A percentile compares a stretch with the other conserved stretches of the same genome.
Evolutionary conservation across 2,888 invertebrate species (phyloP).

Genomic region (Synergus itoensis): DNA sequence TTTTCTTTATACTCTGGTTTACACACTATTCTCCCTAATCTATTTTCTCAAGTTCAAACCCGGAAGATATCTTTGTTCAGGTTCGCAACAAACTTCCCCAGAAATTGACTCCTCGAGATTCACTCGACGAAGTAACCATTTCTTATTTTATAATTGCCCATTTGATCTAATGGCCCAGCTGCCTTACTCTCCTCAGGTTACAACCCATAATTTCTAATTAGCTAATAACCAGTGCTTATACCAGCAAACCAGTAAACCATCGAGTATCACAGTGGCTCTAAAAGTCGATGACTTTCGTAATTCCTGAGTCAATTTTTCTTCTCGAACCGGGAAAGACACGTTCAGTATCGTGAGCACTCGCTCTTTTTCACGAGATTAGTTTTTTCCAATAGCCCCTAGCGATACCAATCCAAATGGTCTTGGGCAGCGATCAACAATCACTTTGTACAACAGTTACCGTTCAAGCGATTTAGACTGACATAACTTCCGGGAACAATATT

Average conservation of each 20-base stretch:
- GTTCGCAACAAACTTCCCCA: background rate
- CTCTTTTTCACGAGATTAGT: constrained; percentile 18
- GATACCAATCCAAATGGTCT: constrained; percentile 33
- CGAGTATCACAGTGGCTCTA: constrained; percentile 32
- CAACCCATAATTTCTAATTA: constrained; percentile 58
- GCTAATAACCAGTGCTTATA: constrained; percentile 53
- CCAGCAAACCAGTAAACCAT: constrained; percentile 48
- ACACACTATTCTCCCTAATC: background rate
- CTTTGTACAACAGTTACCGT: constrained; percentile 32
- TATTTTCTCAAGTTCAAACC: constrained; percentile 2
- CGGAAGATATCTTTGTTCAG: constrained; percentile 5
- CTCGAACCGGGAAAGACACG: constrained; percentile 22
- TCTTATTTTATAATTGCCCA: constrained; percentile 32
- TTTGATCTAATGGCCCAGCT: constrained; percentile 38
- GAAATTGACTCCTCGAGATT: constrained; percentile 31
- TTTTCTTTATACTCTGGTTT: background rate
- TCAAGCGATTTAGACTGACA: background rate
- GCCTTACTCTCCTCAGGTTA: constrained; percentile 30
- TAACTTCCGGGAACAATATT: constrained; percentile 20
- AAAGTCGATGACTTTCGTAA: constrained; percentile 27
- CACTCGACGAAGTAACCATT: constrained; percentile 23
- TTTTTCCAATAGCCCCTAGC: constrained; percentile 23
- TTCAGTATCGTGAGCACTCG: constrained; percentile 17
- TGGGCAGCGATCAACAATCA: constrained; percentile 13
- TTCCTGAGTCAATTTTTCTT: constrained; percentile 17